A percentile compares a stretch with the other conserved stretches of the same genome.
Evolutionary conservation across 1,140 invertebrate species (phyloP).

Genomic region (Neodiprion fabricii): DNA sequence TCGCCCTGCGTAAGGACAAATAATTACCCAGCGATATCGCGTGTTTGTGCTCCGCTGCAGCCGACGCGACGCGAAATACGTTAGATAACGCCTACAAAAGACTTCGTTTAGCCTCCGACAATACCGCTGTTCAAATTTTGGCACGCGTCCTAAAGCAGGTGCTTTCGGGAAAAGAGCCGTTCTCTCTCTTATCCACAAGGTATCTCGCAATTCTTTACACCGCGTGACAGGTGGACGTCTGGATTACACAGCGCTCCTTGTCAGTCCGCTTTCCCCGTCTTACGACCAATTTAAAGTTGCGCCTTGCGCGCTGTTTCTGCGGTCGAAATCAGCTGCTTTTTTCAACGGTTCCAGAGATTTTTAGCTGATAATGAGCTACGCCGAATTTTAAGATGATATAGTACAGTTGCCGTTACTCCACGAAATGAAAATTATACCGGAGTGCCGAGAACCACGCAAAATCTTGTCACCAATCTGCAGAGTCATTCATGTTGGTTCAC

Average conservation of each 20-base stretch:
- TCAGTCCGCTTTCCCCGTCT: neutral
- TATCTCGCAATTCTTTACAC: neutral
- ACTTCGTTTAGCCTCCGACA: neutral
- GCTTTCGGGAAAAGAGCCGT: neutral
- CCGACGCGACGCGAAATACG: neutral
- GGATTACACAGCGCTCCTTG: neutral
- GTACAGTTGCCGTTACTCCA: too few relatives aligned
- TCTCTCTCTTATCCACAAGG: neutral
- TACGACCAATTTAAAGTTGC: conserved; percentile 2
- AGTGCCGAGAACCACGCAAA: too few relatives aligned
- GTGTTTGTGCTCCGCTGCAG: neutral
- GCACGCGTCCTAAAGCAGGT: conserved; percentile 6
- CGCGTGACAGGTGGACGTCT: neutral
- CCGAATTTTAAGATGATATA: too few relatives aligned
- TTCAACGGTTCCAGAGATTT: too few relatives aligned
- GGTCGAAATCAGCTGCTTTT: neutral
- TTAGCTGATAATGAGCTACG: too few relatives aligned
- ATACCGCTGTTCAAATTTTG: conserved; percentile 3
- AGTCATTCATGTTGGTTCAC: too few relatives aligned
- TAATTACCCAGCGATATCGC: neutral
- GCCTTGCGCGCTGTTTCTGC: neutral
- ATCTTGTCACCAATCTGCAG: too few relatives aligned
- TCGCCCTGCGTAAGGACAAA: neutral
- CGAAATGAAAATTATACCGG: too few relatives aligned
- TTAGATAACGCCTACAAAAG: neutral